Conservation (phyloP, 2,797 vertebrate species). For the Chaunax sp. region DNA sequence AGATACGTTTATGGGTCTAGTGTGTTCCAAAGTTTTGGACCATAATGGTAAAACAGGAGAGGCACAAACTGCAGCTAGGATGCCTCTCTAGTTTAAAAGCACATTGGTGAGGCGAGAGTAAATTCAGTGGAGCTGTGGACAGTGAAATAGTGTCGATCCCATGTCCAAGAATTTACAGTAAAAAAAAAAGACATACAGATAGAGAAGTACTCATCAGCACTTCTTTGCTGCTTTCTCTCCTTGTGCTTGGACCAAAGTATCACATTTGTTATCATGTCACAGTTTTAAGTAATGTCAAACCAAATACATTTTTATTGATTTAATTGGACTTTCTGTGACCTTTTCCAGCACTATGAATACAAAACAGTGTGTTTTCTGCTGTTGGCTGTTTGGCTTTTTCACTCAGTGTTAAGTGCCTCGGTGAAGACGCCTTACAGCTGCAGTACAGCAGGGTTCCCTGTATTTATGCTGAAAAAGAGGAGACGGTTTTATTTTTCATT, state of each 20-base stretch:
- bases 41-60: constrained; percentile 2
- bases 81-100: neutral
- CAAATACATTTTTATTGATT: constrained; percentile 15
- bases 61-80: neutral
- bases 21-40: too few relatives aligned
- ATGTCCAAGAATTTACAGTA: neutral
- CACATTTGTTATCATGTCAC: neutral
- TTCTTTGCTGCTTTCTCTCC: neutral
- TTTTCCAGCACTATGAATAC: constrained; percentile 16
- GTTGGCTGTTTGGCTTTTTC: constrained; percentile 22
- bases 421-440: constrained; percentile 25
- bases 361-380: constrained; percentile 11
- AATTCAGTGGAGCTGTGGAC: neutral
- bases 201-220: neutral
- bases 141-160: too few relatives aligned
- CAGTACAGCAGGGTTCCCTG: constrained; percentile 17
- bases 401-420: constrained; percentile 1
- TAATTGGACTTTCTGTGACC: constrained; percentile 15
- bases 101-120: neutral
- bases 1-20: too few relatives aligned
- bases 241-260: neutral
- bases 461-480: neutral
- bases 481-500: constrained; percentile 17
- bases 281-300: constrained; percentile 12
- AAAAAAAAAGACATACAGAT: neutral